These are phyloP conservation scores for Patella ulyssiponensis DNA, from an alignment of 2,888 invertebrate species.

Conservation along the genomic window DNA sequence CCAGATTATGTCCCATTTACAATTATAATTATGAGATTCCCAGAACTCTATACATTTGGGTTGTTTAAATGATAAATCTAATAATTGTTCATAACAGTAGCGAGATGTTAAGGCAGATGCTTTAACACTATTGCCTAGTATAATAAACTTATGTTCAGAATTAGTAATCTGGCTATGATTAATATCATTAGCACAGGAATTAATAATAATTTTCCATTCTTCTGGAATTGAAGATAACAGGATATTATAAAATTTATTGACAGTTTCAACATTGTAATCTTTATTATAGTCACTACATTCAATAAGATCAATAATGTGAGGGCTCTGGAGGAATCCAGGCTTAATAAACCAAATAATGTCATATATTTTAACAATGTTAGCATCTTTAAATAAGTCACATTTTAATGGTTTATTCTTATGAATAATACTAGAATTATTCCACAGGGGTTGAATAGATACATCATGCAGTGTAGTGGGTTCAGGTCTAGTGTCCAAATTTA, in stretches of 20 bases:
- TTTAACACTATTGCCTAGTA: neutral
- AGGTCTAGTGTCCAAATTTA: neutral
- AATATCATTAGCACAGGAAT: neutral
- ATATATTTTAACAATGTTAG: neutral
- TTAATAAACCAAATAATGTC: conserved; percentile 3
- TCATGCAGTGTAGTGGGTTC: neutral
- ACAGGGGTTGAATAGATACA: neutral
- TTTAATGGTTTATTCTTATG: neutral
- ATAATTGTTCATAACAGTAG: neutral
- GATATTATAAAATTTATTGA: neutral
- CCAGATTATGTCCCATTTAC: neutral
- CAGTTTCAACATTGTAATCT: neutral
- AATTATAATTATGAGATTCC: neutral
- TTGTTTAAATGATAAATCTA: neutral
- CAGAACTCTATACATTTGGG: neutral
- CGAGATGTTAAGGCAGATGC: neutral
- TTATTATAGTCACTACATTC: neutral
- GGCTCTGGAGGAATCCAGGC: neutral
- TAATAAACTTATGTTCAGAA: too few relatives aligned
- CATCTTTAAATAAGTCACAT: neutral
- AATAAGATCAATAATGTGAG: neutral
- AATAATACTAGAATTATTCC: neutral
- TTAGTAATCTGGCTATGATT: too few relatives aligned
- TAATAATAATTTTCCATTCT: neutral
- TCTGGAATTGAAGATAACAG: neutral